Conservation (phyloP, 2,888 invertebrate genomes). For the Sarcophaga subvicina region DNA sequence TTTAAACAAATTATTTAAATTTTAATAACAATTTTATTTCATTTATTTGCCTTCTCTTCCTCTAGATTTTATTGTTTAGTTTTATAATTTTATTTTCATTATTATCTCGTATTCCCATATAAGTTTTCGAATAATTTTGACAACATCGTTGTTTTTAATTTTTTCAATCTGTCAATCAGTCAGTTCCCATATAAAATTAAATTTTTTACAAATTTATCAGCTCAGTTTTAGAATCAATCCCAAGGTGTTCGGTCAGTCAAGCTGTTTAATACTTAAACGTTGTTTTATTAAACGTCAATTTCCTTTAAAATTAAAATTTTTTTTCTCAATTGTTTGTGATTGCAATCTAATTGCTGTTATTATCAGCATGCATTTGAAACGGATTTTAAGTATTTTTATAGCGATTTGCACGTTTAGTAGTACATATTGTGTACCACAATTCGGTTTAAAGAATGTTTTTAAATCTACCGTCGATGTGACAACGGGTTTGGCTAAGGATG, state of each 20-base stretch:
- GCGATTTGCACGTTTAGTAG: background rate
- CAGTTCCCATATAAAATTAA: slow-evolving; percentile 43
- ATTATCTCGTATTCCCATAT: slow-evolving; percentile 31
- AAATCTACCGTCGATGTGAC: slow-evolving; percentile 72
- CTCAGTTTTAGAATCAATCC: slow-evolving; percentile 58
- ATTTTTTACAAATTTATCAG: slow-evolving; percentile 33
- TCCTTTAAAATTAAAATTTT: background rate
- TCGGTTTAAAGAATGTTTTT: slow-evolving; percentile 72
- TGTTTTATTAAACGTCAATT: background rate
- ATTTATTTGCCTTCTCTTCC: background rate
- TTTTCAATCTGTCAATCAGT: too few species aligned
- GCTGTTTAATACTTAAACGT: background rate
- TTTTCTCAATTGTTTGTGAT: background rate
- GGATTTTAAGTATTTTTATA: background rate
- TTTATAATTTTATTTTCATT: slow-evolving; percentile 16
- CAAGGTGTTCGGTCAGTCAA: slow-evolving; percentile 35
- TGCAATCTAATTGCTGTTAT: background rate
- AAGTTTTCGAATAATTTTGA: background rate
- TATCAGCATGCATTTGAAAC: slow-evolving; percentile 41
- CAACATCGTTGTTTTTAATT: background rate
- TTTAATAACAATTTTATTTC: background rate
- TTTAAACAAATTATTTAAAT: slow-evolving; percentile 15
- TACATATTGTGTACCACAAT: slow-evolving; percentile 47
- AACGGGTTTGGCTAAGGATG: slow-evolving; percentile 72
- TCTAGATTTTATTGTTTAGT: slow-evolving; percentile 1